Evolutionary conservation across 2,113 vertebrate genomes (phyloP), one percentile per base, ranked within the genome.

Genomic region (Epinephelus lanceolatus): DNA sequence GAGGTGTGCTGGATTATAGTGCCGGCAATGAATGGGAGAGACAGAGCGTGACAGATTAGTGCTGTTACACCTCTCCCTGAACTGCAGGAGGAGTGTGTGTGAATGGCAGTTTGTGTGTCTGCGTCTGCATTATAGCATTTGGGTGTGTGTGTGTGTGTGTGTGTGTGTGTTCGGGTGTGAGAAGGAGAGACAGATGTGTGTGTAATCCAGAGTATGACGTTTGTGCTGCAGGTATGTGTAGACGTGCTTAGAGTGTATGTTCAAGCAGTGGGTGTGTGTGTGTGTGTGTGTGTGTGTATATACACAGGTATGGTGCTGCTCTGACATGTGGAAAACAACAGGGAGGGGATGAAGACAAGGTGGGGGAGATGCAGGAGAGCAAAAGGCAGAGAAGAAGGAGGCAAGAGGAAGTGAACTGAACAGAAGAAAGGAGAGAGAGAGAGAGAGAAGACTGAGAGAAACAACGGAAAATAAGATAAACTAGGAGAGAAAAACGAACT

Each of bases 1-100:
- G 90, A 92, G 93, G 91, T 91, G 90, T 80, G 91, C 90, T 87
- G 92, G 91, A 93, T 93, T 93, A 92, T 89, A 86, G 90, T 87
- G 91, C 81, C 57, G 19, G 82, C 91, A 94, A 93, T 93, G 91
- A 93, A 92, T 92, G 87, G 71, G 86, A 69, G 89, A 91, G 87
- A 92, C 79, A 51, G 86, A 88, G 91, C 84, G 61, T 91, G 89
- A 91, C 91, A 89, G 91, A 94, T 93, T 91, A 92, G 85, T 88
- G 86, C 78, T 80, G 91, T 85, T 87, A 83, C 74, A 37, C 86
- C 86, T 90, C 89, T 86, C 66, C 66, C 84, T 76, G 71, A 88
- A 86, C 84, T 85, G 60, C 70, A 63, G 45, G 51, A 61, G 75
- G 69, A 73, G 80, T 78, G 72, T 75, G 71, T 81, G 68, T 65